Conservation (phyloP, 2,888 invertebrate species). For the Criorhina ranunculi region DNA sequence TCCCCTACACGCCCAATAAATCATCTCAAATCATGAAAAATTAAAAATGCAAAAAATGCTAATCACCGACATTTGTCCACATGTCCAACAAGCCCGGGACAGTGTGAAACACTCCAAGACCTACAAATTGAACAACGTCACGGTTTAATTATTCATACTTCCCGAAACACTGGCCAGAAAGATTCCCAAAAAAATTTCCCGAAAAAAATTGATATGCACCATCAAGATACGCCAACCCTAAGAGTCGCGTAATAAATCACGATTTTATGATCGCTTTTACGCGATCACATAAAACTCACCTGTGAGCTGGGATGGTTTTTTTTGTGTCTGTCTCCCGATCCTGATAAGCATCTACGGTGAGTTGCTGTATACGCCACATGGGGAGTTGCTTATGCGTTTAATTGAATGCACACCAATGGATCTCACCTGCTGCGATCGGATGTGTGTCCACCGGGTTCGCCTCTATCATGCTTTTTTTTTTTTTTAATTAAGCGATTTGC, state of each 20-base stretch:
- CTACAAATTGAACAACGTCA: constrained; percentile 51
- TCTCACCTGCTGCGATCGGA: constrained; percentile 64
- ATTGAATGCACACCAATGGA: constrained; percentile 72
- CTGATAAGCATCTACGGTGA: constrained; percentile 57
- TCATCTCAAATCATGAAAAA: constrained; percentile 42
- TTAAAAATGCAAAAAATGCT: constrained; percentile 56
- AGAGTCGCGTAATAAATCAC: constrained; percentile 64
- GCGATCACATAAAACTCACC: constrained; percentile 66
- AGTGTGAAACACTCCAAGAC: constrained; percentile 23
- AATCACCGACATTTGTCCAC: constrained; percentile 50
- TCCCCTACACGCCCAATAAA: constrained; percentile 20
- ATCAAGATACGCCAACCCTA: constrained; percentile 64
- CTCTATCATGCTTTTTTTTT: constrained; percentile 27
- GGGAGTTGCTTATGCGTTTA: constrained; percentile 52
- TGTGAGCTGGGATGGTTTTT: constrained; percentile 7
- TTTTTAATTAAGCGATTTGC: constrained; percentile 69
- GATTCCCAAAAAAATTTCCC: constrained; percentile 10
- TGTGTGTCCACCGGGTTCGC: constrained; percentile 31
- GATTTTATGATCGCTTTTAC: constrained; percentile 72
- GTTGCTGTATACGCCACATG: constrained; percentile 56
- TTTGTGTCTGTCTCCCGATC: constrained; percentile 17
- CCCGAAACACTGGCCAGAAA: neutral
- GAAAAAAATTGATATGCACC: constrained; percentile 52
- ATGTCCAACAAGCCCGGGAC: constrained; percentile 17
- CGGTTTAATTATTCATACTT: constrained; percentile 55